Conservation (phyloP, 2,113 vertebrate genomes). For the Lutjanus erythropterus region DNA sequence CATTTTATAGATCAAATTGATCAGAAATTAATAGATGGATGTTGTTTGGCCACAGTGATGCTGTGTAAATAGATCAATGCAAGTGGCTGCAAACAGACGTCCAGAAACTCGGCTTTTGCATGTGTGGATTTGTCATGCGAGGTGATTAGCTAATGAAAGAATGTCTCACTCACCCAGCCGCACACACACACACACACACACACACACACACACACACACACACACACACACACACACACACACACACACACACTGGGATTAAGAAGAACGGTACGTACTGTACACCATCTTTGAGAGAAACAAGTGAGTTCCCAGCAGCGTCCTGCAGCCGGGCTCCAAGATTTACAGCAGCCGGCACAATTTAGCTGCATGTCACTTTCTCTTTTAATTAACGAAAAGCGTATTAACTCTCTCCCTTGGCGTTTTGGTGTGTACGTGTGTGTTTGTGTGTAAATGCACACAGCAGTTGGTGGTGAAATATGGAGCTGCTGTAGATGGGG, state of each 20-base stretch:
- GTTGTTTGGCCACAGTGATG: background rate
- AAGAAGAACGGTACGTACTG: background rate
- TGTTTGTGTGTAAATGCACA: background rate
- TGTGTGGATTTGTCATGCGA: slow-evolving; percentile 31
- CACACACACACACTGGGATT: background rate
- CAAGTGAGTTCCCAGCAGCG: slow-evolving; percentile 1
- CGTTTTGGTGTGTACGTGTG: slow-evolving; percentile 1
- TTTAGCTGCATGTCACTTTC: slow-evolving; percentile 33
- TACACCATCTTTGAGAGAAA: background rate
- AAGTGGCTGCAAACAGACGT: background rate
- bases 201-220: slow-evolving; percentile 5
- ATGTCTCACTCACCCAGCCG: background rate
- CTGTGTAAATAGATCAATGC: slow-evolving; percentile 4
- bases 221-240: background rate
- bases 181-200: slow-evolving; percentile 1
- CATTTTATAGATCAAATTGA: background rate
- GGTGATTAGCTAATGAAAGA: slow-evolving; percentile 23
- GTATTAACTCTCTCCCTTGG: background rate
- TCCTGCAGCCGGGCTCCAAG: slow-evolving; percentile 4
- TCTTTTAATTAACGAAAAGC: slow-evolving; percentile 59
- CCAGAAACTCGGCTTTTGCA: slow-evolving; percentile 17
- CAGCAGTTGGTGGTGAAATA: slow-evolving; percentile 30
- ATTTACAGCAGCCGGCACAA: slow-evolving; percentile 33
- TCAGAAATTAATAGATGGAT: background rate
- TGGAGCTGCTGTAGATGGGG: background rate